Base-by-base conservation (phyloP, 2,888 invertebrate species). In the Troglohyphantes excavatus region DNA sequence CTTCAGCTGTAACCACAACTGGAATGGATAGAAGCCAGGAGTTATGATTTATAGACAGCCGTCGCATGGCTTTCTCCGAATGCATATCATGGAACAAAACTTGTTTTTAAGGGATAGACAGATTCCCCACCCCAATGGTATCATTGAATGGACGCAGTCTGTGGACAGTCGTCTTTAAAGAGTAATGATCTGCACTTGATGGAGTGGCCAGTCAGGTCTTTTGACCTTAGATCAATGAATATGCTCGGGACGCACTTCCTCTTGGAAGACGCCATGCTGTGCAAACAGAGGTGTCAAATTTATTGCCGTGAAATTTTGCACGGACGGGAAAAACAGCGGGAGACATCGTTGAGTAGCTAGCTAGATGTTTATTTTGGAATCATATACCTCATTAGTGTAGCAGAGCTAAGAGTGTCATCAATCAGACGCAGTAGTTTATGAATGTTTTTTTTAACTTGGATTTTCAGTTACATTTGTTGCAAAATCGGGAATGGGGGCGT, bases 191-290 rank as follows among this genome's bases (percentile, higher is more conserved):
- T 53, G 13, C 17, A 6, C 17, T 53, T 53, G 53, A 53, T 53
- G 53, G 53, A 53, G 53, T 53, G n/a, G 53, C 53, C n/a, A 53
- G n/a, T 9, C 33, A 33, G 33, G 33, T 17, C 53, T 53, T 53
- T 53, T 53, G 53, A 53, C 53, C 53, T n/a, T 13, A 53, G 53
- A 53, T 53, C 53, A 53, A 53, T 53, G 53, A 53, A 53, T 53
- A 53, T 53, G 53, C n/a, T 53, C 17, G 53, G 46, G n/a, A 53
- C 53, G 17, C 53, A 53, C 53, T 53, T 53, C 53, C 53, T 53
- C 53, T 53, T 53, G 17, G 17, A 13, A 53, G 53, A 53, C 53
- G 5, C 5, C 53, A 53, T 53, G 53, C 53, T 53, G 53, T 9
- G 53, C 13, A 53, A 53, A 53, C 53, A 53, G 53, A 53, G n/a